Base-by-base conservation (phyloP, 2,797 vertebrate species). In the Crenuchus spilurus region DNA sequence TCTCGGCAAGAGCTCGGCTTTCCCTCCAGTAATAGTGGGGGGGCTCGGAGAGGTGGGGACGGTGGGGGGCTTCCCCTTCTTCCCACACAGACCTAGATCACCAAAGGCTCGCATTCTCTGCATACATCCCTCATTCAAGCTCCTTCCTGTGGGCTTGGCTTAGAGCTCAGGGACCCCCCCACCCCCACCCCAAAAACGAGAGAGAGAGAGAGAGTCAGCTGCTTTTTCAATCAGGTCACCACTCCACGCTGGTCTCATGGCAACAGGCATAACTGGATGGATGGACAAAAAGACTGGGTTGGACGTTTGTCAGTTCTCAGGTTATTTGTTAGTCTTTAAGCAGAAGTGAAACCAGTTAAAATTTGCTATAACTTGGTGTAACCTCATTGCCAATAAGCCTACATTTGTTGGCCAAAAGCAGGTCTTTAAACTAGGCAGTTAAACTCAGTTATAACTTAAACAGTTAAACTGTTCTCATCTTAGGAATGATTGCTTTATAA, bases 1-100 rank as follows among this genome's bases (percentile, higher is more conserved):
- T 91, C 87, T 75, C 87, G 84, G 85, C 75, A 62, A 80, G 88
- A 84, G 83, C 84, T 90, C 78, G 72, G 79, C 79, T 89, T 89
- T 89, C 88, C 86, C 70, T 75, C 78, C 64, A 72, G 2, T 49
- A 81, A 74, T 84, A 39, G 87, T 61, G 70, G 86, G 85, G 76
- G 78, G 62, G 42, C 46, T 22, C 28, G n/a, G 35, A 37, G 13
- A 4, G 10, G 58, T 20, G 20, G 48, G 48, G 10, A 37, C 4
- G 13, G 68, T 48, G 41, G 42, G 60, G 57, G 60, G 55, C 57
- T 75, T 67, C 63, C 68, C 60, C 46, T 76, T 74, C 74, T 74
- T 77, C 74, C 76, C 76, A 79, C 76, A 76, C 22, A 52, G 55
- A 72, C 46, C 44, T 61, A 39, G 30, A 68, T 64, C 67, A 70